Conservation (phyloP, 1,140 invertebrate genomes). For the Adoxophyes honmai region DNA sequence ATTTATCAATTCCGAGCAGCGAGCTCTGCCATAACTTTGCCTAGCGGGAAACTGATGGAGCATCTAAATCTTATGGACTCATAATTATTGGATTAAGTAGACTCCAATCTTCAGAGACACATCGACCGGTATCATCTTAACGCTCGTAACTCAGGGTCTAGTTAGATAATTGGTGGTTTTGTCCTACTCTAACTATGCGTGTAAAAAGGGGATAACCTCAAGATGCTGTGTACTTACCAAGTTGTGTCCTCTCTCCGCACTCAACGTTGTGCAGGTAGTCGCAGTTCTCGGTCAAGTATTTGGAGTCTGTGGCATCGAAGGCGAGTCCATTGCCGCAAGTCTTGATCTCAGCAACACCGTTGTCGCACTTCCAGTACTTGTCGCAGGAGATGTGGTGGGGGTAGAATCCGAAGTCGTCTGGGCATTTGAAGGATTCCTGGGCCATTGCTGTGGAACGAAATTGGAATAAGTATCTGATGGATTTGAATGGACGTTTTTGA, state of each 20-base stretch:
- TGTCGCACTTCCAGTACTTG: constrained; percentile 97
- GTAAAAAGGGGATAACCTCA: too few relatives aligned
- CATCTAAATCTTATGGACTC: too few relatives aligned
- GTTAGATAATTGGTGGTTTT: too few relatives aligned
- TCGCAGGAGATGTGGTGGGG: constrained; percentile 93
- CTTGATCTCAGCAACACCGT: constrained; percentile 91
- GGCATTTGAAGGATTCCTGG: constrained; percentile 93
- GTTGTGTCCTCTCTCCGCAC: constrained; percentile 90
- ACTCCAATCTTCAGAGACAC: too few relatives aligned
- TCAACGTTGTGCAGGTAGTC: constrained; percentile 98
- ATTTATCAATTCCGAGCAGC: too few relatives aligned
- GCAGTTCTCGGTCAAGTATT: constrained; percentile 95
- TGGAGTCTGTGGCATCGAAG: constrained; percentile 92
- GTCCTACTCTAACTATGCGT: too few relatives aligned
- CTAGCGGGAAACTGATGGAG: too few relatives aligned
- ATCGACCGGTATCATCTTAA: too few relatives aligned
- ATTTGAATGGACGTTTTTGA: neutral
- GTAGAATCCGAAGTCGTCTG: constrained; percentile 96
- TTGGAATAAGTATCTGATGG: neutral
- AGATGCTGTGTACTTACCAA: constrained; percentile 83
- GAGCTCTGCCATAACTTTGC: too few relatives aligned
- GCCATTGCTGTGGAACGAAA: constrained; percentile 78
- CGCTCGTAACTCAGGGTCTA: too few relatives aligned
- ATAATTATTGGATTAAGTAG: too few relatives aligned
- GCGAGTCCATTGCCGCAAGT: constrained; percentile 96